phyloP scores from a whole-genome alignment of 2,113 vertebrate species.

The Pomatostomus ruficeps region DNA sequence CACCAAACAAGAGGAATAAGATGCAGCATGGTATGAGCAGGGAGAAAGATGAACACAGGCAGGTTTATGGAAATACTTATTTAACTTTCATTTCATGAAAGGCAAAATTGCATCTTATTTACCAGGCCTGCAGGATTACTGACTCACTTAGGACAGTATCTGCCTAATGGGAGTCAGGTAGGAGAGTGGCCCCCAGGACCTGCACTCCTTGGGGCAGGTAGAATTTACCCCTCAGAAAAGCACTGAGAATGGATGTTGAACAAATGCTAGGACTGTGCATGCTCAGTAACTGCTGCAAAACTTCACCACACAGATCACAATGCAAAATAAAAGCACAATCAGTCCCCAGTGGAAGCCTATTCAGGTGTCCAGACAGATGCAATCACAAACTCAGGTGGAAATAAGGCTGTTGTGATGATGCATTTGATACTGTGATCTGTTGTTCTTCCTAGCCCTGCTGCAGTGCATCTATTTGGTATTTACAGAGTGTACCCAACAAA shows the following conservation, averaged over 20 bases:
- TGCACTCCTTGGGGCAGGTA: background rate
- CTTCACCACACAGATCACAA: background rate
- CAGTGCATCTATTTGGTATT: background rate
- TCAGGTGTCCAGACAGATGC: background rate
- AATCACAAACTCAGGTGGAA: background rate
- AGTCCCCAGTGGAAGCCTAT: background rate
- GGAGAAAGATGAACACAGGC: background rate
- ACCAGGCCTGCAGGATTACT: background rate
- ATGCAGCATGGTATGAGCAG: background rate
- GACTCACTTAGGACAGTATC: background rate
- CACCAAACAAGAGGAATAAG: background rate
- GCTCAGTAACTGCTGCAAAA: background rate
- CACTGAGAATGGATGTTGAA: accelerated
- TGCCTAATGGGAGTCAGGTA: background rate
- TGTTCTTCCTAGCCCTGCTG: background rate
- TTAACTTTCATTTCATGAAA: background rate
- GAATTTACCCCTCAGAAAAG: background rate
- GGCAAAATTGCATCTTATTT: background rate
- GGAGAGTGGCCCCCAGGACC: background rate
- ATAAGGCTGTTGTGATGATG: background rate
- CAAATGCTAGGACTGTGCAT: background rate
- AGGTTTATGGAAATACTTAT: background rate
- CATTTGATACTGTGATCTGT: background rate
- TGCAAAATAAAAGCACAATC: background rate
- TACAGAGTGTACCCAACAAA: background rate